A percentile compares a stretch with the other conserved stretches of the same genome.
Evolutionary conservation across 2,888 invertebrate genomes (phyloP).

Genomic region (Tinea semifulvella): DNA sequence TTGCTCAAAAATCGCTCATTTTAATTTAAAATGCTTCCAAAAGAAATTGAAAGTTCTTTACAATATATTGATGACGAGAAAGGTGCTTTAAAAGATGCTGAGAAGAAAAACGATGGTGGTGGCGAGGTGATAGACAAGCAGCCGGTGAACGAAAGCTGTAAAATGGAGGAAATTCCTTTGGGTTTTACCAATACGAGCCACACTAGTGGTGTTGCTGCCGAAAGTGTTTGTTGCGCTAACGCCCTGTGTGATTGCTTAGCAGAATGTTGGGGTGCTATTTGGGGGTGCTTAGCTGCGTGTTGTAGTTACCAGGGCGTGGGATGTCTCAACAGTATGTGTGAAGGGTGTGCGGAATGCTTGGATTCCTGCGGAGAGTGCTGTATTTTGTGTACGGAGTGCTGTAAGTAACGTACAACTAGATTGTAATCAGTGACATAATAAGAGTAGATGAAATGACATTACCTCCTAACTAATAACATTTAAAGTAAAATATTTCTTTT

Average conservation of each 20-base stretch:
- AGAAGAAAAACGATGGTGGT: not conserved
- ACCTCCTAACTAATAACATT: too few species aligned
- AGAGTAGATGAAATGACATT: too few species aligned
- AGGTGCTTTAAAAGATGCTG: not conserved
- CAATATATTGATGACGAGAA: constrained; percentile 1
- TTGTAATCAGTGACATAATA: not conserved
- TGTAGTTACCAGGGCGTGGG: constrained; percentile 13
- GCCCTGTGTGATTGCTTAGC: constrained; percentile 16
- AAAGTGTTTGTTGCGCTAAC: constrained; percentile 15
- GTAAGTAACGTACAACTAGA: not conserved
- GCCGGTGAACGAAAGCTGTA: constrained; percentile 14
- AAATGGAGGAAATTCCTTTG: not conserved
- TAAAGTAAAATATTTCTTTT: too few species aligned
- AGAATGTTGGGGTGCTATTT: constrained; percentile 16
- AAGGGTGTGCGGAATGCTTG: constrained; percentile 16
- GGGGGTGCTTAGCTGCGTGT: constrained; percentile 9
- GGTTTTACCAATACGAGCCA: not conserved
- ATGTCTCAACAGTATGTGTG: constrained; percentile 17
- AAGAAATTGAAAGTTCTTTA: not conserved
- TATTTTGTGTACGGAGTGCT: constrained; percentile 11
- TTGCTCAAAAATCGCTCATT: not conserved
- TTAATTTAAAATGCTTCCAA: not conserved
- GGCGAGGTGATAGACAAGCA: constrained; percentile 17
- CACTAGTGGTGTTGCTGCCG: constrained; percentile 9
- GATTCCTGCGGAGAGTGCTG: constrained; percentile 19